These are phyloP conservation scores for Sebastes trivittatus DNA, from an alignment of 2,797 vertebrate genomes.

Conservation along the genomic window DNA sequence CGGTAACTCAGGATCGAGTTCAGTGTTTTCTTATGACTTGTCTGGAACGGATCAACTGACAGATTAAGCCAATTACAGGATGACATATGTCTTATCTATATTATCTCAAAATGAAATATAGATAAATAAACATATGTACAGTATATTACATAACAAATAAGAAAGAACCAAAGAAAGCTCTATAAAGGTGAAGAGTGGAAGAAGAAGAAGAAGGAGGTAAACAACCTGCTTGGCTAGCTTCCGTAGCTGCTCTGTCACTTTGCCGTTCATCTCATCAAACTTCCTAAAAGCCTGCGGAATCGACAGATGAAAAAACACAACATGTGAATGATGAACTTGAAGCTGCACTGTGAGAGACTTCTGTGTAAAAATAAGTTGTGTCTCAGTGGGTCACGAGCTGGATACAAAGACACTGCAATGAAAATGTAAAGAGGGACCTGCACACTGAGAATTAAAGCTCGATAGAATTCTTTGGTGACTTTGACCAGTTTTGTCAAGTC, in stretches of 20 bases:
- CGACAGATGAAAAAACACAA: background rate
- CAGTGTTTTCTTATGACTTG: background rate
- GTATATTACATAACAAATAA: background rate
- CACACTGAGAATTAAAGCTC: background rate
- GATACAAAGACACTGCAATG: background rate
- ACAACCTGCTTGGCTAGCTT: constrained; percentile 89
- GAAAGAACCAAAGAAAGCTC: background rate
- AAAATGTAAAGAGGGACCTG: background rate
- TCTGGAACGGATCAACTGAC: background rate
- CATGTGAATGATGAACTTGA: background rate
- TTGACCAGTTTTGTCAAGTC: background rate
- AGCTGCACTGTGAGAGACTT: background rate
- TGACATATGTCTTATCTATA: background rate
- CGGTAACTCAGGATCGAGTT: background rate
- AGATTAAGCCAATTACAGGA: background rate
- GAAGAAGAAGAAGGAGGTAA: background rate
- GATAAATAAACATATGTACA: background rate
- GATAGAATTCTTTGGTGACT: background rate
- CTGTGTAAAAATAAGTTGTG: too few species aligned
- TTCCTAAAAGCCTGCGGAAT: constrained; percentile 88
- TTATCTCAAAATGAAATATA: background rate
- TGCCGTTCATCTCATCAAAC: constrained; percentile 89
- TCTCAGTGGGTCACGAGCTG: too few species aligned
- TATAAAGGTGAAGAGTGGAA: too few species aligned
- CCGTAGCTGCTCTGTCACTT: constrained; percentile 89